phyloP scores from a whole-genome alignment of 2,113 vertebrate genomes.

The Isurus oxyrinchus region DNA sequence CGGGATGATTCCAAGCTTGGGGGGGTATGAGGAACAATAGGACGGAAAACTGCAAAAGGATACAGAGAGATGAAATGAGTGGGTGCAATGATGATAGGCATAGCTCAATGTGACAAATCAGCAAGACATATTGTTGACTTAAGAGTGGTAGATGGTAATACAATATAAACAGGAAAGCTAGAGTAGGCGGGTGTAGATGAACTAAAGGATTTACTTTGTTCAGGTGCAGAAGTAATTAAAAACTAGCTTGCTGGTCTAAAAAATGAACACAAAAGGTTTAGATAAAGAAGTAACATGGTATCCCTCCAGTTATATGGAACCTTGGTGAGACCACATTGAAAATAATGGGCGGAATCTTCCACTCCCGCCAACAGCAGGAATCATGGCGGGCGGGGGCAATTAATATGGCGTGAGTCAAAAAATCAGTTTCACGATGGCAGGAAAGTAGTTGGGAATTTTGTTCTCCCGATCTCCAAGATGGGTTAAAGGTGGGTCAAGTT shows the following conservation, averaged over 20 bases:
- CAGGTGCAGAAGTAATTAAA: neutral
- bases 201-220: neutral
- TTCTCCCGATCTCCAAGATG: too few relatives aligned
- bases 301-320: neutral
- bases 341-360: neutral
- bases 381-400: too few relatives aligned
- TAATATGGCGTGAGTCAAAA: too few relatives aligned
- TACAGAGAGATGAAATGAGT: neutral
- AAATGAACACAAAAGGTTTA: neutral
- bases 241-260: neutral
- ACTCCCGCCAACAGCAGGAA: too few relatives aligned
- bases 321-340: neutral
- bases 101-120: neutral
- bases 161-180: neutral
- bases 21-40: neutral
- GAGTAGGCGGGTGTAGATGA: neutral
- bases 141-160: neutral
- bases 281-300: neutral
- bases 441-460: too few relatives aligned
- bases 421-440: too few relatives aligned
- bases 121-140: neutral
- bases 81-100: neutral
- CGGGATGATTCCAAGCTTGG: neutral
- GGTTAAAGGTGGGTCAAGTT: too few relatives aligned
- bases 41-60: neutral